A percentile compares a stretch with the other conserved stretches of the same genome.
Evolutionary conservation across 2,113 vertebrate species (phyloP).

Genomic region (Sphaerodactylus townsendi): DNA sequence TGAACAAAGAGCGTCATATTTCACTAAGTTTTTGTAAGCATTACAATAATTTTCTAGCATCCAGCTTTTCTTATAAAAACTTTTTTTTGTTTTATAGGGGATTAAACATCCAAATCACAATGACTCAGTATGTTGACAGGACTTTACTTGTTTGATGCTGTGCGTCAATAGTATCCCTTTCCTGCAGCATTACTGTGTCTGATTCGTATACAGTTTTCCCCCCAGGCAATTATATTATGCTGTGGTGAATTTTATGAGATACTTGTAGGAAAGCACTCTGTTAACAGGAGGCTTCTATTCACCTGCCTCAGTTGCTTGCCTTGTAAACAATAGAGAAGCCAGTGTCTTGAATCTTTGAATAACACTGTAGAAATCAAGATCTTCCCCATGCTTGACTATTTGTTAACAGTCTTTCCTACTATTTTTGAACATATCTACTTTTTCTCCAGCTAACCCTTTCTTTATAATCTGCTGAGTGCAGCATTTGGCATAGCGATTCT

Average conservation of each 20-base stretch:
- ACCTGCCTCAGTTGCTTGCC: not conserved
- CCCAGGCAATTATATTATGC: not conserved
- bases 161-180: not conserved
- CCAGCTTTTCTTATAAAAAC: constrained; percentile 19
- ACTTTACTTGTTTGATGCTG: not conserved
- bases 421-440: too few relatives aligned
- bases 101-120: constrained; percentile 13
- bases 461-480: too few relatives aligned
- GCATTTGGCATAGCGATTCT: too few relatives aligned
- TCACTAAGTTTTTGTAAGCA: not conserved
- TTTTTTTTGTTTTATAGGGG: constrained; percentile 18
- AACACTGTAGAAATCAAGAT: not conserved
- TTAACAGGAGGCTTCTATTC: not conserved
- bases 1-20: not conserved
- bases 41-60: constrained; percentile 19
- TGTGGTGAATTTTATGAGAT: not conserved
- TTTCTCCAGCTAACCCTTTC: too few relatives aligned
- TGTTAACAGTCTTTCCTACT: too few relatives aligned
- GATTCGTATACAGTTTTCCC: not conserved
- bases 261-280: not conserved
- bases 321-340: not conserved
- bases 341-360: constrained; percentile 1
- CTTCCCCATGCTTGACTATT: too few relatives aligned
- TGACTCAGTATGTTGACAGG: not conserved
- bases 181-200: not conserved